Conservation (phyloP, 2,797 vertebrate genomes). For the Girardinus metallicus region DNA sequence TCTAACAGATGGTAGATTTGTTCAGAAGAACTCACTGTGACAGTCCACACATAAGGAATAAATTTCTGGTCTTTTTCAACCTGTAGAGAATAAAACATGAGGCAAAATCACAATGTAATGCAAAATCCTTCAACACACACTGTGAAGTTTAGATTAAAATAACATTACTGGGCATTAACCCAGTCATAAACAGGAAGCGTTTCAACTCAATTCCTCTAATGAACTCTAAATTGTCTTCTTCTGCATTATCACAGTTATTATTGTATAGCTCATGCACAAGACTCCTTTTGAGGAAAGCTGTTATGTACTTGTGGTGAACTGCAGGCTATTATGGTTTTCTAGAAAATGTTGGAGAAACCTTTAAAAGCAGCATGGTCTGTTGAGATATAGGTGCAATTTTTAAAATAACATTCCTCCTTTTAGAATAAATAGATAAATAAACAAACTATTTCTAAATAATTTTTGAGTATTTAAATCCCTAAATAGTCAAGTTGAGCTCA, state of each 20-base stretch:
- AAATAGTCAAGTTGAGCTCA: background rate
- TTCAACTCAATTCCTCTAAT: background rate
- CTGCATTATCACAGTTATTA: background rate
- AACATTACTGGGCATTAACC: background rate
- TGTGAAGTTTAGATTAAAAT: background rate
- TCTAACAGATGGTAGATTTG: background rate
- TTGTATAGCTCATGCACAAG: background rate
- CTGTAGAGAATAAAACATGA: constrained; percentile 6
- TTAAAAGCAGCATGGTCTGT: background rate
- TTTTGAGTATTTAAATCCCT: background rate
- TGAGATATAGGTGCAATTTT: background rate
- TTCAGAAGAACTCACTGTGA: constrained; percentile 51
- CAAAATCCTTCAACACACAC: background rate
- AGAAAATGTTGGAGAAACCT: background rate
- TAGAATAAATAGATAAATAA: background rate
- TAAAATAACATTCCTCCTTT: background rate
- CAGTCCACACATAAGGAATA: constrained; percentile 44
- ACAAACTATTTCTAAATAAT: background rate
- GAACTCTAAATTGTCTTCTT: background rate
- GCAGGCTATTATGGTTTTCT: background rate
- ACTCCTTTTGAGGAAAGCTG: background rate
- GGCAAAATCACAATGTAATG: background rate
- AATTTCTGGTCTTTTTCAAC: constrained; percentile 75
- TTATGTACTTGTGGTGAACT: background rate
- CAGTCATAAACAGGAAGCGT: background rate